phyloP scores from a whole-genome alignment of 1,140 invertebrate genomes.

The Laodelphax striatellus region DNA sequence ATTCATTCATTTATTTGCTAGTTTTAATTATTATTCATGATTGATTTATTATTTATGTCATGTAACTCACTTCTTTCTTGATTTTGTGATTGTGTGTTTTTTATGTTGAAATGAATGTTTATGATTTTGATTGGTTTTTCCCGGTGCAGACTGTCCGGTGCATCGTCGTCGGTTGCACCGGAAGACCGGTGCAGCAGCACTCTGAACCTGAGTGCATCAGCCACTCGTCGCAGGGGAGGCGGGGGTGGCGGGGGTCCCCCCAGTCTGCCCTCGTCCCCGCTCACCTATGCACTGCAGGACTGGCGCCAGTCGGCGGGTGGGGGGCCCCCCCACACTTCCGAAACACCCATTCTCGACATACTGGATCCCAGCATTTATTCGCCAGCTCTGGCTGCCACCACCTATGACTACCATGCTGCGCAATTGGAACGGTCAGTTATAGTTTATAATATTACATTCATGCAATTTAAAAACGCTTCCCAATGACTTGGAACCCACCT shows the following conservation, averaged over 20 bases:
- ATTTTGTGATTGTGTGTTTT: too few relatives aligned
- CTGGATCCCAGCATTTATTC: conserved; percentile 1
- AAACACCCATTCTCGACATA: conserved; percentile 22
- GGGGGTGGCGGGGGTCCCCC: conserved; percentile 18
- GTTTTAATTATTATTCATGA: too few relatives aligned
- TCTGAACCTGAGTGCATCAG: conserved; percentile 15
- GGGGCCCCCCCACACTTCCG: background rate
- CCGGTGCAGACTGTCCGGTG: too few relatives aligned
- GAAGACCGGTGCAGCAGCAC: conserved; percentile 19
- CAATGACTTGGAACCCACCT: too few relatives aligned
- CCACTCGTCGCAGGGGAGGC: background rate
- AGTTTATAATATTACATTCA: too few relatives aligned
- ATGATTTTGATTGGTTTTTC: too few relatives aligned
- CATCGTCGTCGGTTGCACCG: too few relatives aligned
- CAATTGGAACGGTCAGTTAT: conserved; percentile 43
- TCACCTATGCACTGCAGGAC: background rate
- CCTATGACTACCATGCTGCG: conserved; percentile 62
- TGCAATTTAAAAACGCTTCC: too few relatives aligned
- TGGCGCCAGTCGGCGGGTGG: background rate
- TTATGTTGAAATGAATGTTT: too few relatives aligned
- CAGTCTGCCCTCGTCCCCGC: conserved; percentile 29
- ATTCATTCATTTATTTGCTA: too few relatives aligned
- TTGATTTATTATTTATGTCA: too few relatives aligned
- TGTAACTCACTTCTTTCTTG: too few relatives aligned
- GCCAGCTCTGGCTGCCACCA: conserved; percentile 22